Evolutionary conservation across 1,140 invertebrate species (phyloP).

Genomic region (Adelges cooleyi): DNA sequence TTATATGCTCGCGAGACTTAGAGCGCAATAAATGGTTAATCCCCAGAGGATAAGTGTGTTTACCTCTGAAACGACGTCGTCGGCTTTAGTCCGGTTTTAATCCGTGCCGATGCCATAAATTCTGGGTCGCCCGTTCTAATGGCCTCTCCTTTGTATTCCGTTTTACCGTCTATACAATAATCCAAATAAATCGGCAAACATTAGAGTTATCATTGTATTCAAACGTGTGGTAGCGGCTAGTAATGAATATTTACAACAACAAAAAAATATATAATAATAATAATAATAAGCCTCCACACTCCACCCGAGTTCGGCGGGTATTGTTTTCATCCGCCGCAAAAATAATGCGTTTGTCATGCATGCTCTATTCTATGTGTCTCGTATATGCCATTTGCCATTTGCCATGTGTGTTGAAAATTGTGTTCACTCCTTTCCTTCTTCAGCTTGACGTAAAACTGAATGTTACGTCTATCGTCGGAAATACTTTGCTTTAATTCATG

Average conservation of each 20-base stretch:
- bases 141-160: constrained; percentile 26
- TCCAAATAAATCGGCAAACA: constrained; percentile 26
- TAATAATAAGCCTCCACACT: neutral
- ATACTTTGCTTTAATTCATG: too few relatives aligned
- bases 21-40: constrained; percentile 26
- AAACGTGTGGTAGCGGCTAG: neutral
- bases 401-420: neutral
- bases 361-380: neutral
- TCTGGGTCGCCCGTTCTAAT: constrained; percentile 9
- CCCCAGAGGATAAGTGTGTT: constrained; percentile 21
- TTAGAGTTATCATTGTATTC: constrained; percentile 21
- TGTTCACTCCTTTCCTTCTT: too few relatives aligned
- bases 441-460: too few relatives aligned
- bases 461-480: too few relatives aligned
- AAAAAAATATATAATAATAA: neutral
- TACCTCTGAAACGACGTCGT: constrained; percentile 27
- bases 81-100: constrained; percentile 28
- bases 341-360: neutral
- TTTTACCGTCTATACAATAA: constrained; percentile 13
- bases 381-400: neutral
- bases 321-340: neutral
- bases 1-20: neutral
- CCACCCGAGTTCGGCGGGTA: neutral
- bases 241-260: neutral
- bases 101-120: constrained; percentile 23